Base-by-base conservation (phyloP, 1,140 invertebrate species). In the Drosophila sp. region DNA sequence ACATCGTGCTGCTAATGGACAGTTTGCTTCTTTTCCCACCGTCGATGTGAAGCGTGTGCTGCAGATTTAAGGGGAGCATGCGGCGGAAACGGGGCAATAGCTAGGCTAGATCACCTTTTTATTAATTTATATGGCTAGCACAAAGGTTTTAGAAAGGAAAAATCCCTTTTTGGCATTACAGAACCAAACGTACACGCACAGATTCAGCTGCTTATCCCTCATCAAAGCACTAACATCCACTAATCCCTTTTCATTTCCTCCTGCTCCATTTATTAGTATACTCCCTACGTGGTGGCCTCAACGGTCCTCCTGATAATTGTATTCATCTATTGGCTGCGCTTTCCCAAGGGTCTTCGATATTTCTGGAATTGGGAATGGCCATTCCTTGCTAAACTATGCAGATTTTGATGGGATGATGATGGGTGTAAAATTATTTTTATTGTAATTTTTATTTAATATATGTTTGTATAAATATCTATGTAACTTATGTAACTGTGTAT, bases 11-110 rank as follows among this genome's bases (percentile, higher is more conserved):
- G 63, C 83, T 5, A 64, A 70, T 36, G 82, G 86, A 69, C 87
- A 91, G 41, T 92, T 92, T 27, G 78, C 89, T 7, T 71, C 74
- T 18, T 92, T 92, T 66, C 91, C 91, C 70, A 91, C 89, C 51
- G 83, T 90, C 16, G 91, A 92, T 73, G 89, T 92, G 25, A 91
- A 92, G 70, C 78, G 75, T 6, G 79, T 92, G 25, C 66, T 92
- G 18, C 84, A 90, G 71, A 78, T 90, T 34, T 90, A 69, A 90
- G 48, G 8, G 21, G 9, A 13, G 34, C 7, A 13, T 7, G 4
- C 27, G 21, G 34, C 27, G 64, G 16, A 29, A 46, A 4, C 27
- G 4, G 36, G 76, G 62, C 64, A 81, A 64, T 83, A 58, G 45
- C 57, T 82, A 76, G 78, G 45, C 67, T 80, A 80, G 36, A 13